phyloP scores from a whole-genome alignment of 1,140 invertebrate species.

The Ostrea denselamellosa region DNA sequence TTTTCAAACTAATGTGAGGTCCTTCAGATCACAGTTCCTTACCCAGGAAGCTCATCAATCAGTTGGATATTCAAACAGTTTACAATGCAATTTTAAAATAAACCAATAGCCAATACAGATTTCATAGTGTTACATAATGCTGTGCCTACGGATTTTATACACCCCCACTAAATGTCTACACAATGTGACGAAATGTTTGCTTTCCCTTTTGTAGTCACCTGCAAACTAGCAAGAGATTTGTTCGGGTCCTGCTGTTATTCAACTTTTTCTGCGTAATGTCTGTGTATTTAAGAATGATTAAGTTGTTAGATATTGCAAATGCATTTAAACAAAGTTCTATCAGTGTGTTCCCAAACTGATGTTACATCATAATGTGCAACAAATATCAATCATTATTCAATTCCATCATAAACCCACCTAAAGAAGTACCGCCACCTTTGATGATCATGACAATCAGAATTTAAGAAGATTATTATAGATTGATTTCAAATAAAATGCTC shows the following conservation, averaged over 20 bases:
- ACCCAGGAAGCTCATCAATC: background rate
- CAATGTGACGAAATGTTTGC: background rate
- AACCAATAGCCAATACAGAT: background rate
- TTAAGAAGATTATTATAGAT: background rate
- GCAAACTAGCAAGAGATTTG: background rate
- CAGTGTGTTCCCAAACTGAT: background rate
- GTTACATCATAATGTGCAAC: background rate
- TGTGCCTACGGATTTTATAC: background rate
- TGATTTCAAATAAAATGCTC: background rate
- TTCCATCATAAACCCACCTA: background rate
- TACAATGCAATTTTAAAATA: background rate
- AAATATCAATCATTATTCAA: background rate
- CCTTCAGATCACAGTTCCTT: background rate
- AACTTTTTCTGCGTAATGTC: background rate
- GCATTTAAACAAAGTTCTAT: conserved; percentile 5
- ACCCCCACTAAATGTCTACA: background rate
- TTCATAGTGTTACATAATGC: background rate
- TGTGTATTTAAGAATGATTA: background rate
- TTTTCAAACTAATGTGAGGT: background rate
- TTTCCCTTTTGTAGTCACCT: background rate
- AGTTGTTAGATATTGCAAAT: background rate
- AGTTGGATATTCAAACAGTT: background rate
- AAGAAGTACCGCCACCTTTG: background rate
- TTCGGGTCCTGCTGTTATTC: background rate
- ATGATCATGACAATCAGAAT: background rate